phyloP scores from a whole-genome alignment of 2,888 invertebrate species.

The Allacma fusca region DNA sequence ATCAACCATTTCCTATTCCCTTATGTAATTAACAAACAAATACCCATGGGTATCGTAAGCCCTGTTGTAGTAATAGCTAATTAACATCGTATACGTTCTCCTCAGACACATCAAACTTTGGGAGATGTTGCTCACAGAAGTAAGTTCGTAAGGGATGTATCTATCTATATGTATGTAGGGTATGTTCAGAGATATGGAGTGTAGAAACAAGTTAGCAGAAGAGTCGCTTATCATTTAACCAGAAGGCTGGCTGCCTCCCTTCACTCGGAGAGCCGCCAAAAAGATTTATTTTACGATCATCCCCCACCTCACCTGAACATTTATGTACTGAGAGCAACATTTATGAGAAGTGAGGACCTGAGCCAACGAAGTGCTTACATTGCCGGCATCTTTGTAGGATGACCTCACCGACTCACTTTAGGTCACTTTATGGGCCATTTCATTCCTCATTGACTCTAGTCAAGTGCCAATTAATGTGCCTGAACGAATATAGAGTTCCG shows the following conservation, averaged over 20 bases:
- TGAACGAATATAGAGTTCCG: conserved; percentile 26
- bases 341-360: conserved; percentile 23
- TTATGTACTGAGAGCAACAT: conserved; percentile 16
- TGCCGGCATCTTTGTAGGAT: conserved; percentile 58
- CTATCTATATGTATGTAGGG: no score
- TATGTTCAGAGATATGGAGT: no score
- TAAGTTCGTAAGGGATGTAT: no score
- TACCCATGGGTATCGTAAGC: neutral
- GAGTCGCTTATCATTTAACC: conserved; percentile 30
- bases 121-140: neutral
- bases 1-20: no score
- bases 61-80: neutral
- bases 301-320: conserved; percentile 32
- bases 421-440: conserved; percentile 33
- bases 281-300: conserved; percentile 47
- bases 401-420: conserved; percentile 52
- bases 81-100: neutral
- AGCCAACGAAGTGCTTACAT: conserved; percentile 52
- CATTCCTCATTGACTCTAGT: conserved; percentile 5
- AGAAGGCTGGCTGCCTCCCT: conserved; percentile 30
- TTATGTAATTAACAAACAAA: neutral
- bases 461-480: conserved; percentile 24
- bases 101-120: neutral
- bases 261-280: conserved; percentile 32
- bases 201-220: neutral